Base-by-base conservation (phyloP, 2,888 invertebrate genomes). In the Lycocerus yunnanus region DNA sequence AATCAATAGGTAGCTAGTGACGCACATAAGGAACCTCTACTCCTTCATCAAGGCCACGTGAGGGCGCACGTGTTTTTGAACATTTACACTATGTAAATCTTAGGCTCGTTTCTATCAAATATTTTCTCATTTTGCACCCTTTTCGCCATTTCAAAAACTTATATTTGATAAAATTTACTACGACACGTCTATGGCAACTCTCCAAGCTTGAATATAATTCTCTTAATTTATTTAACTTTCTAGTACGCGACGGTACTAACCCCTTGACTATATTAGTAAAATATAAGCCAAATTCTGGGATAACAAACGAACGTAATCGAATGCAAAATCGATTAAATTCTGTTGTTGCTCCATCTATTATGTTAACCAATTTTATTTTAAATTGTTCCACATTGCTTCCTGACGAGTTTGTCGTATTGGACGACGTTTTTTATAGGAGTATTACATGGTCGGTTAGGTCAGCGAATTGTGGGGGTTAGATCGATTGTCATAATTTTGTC, bases 1-100 rank as follows among this genome's bases (percentile, higher is more conserved):
- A 83, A 81, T 81, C 81, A 83, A 86, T 86, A 85, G 84, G 84
- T 83, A 83, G 83, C 84, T 80, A 82, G 84, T 86, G 85, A 86
- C 86, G 86, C 85, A 86, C 85, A 83, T 80, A 81, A 81, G 82
- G 82, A 84, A 84, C 81, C 79, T 80, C 82, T 81, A 79, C 82
- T 82, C 80, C 83, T 80, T 81, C 77, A 79, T 78, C 84, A 85
- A 84, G 85, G 84, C 82, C 85, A 85, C 85, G 84, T 85, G 85
- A 83, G 83, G 83, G 81, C 81, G 83, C 85, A 85, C 85, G 85
- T 85, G 86, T 81, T 73, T 63, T 65, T 69, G 68, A 71, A 68
- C 58, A 75, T 63, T 43, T 43, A 43, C 43, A 43, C 43, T 43
- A 43, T 43, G 43, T 43, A 43, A 43, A n/a, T 43, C n/a, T 5